phyloP scores from a whole-genome alignment of 2,113 vertebrate species.

The Gasterosteus aculeatus region DNA sequence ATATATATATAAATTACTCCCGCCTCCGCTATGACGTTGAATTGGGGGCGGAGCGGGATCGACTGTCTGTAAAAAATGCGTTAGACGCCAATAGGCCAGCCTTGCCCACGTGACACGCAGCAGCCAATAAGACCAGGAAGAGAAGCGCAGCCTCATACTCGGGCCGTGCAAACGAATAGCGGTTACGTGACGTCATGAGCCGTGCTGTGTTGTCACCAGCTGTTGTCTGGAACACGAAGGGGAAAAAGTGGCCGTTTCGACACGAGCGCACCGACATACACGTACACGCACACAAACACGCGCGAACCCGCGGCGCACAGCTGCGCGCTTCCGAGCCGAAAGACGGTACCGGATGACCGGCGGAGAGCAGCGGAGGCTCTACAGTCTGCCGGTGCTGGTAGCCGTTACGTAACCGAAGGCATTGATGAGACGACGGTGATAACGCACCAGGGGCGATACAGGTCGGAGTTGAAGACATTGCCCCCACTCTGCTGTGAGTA shows the following conservation, averaged over 20 bases:
- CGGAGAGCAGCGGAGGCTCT: slow-evolving; percentile 17
- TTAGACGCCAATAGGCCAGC: slow-evolving; percentile 33
- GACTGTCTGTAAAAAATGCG: slow-evolving; percentile 32
- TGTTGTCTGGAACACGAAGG: slow-evolving; percentile 58
- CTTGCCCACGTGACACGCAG: slow-evolving; percentile 25
- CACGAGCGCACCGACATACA: background rate
- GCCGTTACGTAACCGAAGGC: slow-evolving; percentile 49
- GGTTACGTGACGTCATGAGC: slow-evolving; percentile 69
- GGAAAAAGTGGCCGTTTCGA: slow-evolving; percentile 46
- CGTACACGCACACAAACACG: background rate
- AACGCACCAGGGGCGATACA: slow-evolving; percentile 49
- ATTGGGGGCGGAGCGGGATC: slow-evolving; percentile 38
- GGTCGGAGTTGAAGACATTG: slow-evolving; percentile 68
- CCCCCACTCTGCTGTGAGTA: slow-evolving; percentile 55
- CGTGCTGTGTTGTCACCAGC: slow-evolving; percentile 74
- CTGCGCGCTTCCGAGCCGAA: background rate
- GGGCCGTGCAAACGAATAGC: slow-evolving; percentile 26
- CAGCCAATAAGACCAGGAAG: slow-evolving; percentile 57
- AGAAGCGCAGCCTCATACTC: slow-evolving; percentile 33
- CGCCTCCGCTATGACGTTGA: slow-evolving; percentile 52
- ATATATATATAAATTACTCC: background rate
- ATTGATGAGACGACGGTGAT: slow-evolving; percentile 52
- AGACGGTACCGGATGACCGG: slow-evolving; percentile 23
- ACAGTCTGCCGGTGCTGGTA: slow-evolving; percentile 9
- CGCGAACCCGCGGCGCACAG: background rate